Conservation (phyloP, 2,888 invertebrate species). For the Azorinus chamasolen region DNA sequence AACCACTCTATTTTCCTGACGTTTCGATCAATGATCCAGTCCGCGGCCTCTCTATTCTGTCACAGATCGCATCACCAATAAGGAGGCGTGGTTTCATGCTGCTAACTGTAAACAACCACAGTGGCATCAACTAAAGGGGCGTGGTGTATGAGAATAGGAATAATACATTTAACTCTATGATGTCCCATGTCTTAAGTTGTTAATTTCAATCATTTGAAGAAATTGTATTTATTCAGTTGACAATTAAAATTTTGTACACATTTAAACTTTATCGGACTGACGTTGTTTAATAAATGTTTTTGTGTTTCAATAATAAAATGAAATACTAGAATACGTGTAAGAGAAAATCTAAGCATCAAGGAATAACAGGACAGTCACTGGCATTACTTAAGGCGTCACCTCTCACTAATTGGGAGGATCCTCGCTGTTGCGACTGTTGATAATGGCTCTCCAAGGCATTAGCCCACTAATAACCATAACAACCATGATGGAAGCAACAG, state of each 20-base stretch:
- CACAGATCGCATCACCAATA: constrained; percentile 47
- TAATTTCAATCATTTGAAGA: too few species aligned
- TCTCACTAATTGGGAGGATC: constrained; percentile 3
- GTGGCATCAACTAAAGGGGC: background rate
- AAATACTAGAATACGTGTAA: too few species aligned
- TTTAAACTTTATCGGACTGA: too few species aligned
- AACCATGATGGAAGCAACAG: constrained; percentile 11
- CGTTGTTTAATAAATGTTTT: too few species aligned
- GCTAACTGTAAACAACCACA: too few species aligned
- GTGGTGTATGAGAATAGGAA: background rate
- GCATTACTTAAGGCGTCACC: constrained; percentile 5
- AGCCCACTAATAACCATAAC: background rate
- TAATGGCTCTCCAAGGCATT: constrained; percentile 3
- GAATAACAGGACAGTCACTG: too few species aligned
- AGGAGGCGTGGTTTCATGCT: constrained; percentile 33
- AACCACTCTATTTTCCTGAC: constrained; percentile 5
- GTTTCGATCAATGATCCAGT: constrained; percentile 14
- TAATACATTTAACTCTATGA: too few species aligned
- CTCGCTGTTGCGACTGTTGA: background rate
- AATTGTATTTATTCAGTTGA: too few species aligned
- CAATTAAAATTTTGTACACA: too few species aligned
- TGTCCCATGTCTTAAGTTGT: too few species aligned
- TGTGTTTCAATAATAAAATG: too few species aligned
- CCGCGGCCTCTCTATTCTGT: constrained; percentile 15
- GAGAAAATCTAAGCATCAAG: too few species aligned